Base-by-base conservation (phyloP, 2,797 vertebrate species). In the Lagocephalus sceleratus region DNA sequence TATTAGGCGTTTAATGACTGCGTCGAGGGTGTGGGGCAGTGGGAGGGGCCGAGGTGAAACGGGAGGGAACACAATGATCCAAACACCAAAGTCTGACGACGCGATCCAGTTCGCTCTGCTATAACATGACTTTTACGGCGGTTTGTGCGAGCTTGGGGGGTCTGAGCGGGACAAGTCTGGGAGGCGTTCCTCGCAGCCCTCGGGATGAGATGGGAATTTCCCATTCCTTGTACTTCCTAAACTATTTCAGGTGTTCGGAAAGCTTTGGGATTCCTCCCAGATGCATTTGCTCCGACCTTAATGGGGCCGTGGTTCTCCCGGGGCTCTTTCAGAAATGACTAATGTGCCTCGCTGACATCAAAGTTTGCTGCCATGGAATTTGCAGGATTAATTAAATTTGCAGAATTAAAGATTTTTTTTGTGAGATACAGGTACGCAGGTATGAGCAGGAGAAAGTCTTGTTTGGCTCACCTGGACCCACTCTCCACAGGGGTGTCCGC, bases 381-480 rank as follows among this genome's bases (percentile, higher is more conserved):
- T 14, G 12, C 8, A 2, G 32, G 32, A 35, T 14, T 35, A 35
- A 35, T 35, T 35, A 70, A 48, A 74, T 42, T 5, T 56, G 52
- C 63, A 69, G 55, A 20, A 56, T 68, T 54, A 60, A 35, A 26
- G 40, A 21, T 77, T 41, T 80, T 77, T 78, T n/a, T 78, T 66
- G 60, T 76, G 73, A 55, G 63, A 73, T 44, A 29, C 51, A 73
- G 76, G 59, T 65, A 57, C 26, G 50, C 43, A 20, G 21, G 7
- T 46, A 86, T 57, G 15, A 50, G 54, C 66, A 75, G 73, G 74
- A 87, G 85, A 82, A 78, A 78, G 84, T 85, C 88, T 84, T 39
- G 73, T 79, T 87, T 85, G 73, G 80, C 47, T 43, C 51, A 29
- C 50, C 5, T 58, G 54, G 57, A 76, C 68, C 68, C 75, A 16